Percentiles rank a stretch among this genome's conserved stretches.
phyloP scores from a whole-genome alignment of 2,888 invertebrate genomes.

The Phoronis australis region DNA sequence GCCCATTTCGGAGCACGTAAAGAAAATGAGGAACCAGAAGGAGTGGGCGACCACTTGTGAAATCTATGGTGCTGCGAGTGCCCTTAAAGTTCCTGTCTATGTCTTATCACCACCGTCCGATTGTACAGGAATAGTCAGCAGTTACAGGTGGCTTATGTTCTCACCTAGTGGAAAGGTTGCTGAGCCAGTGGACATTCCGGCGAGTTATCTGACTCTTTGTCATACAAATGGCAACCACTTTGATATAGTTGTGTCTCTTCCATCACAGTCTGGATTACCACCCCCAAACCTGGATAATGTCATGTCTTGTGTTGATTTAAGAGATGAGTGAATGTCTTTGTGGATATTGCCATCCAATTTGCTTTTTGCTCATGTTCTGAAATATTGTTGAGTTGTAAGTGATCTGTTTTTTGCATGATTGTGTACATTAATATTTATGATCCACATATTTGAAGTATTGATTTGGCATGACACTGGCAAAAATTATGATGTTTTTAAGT shows the following conservation, averaged over 20 bases:
- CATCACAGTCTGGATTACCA: constrained; percentile 23
- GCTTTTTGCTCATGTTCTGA: too few species aligned
- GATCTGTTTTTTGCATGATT: too few species aligned
- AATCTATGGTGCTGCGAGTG: constrained; percentile 35
- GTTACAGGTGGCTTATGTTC: constrained; percentile 34
- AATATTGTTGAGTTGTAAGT: too few species aligned
- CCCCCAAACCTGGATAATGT: constrained; percentile 28
- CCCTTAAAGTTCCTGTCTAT: constrained; percentile 30
- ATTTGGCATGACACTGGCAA: too few species aligned
- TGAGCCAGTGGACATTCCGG: constrained; percentile 4
- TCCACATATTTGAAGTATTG: too few species aligned
- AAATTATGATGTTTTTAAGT: too few species aligned
- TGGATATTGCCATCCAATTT: too few species aligned
- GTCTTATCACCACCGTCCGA: constrained; percentile 35
- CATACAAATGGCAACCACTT: constrained; percentile 42
- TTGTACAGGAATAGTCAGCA: constrained; percentile 21
- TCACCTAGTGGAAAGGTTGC: constrained; percentile 20
- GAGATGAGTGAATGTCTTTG: too few species aligned
- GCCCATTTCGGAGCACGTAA: constrained; percentile 23
- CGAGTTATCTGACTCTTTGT: constrained; percentile 33
- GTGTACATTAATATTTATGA: too few species aligned
- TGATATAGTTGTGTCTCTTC: constrained; percentile 26
- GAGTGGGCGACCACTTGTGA: constrained; percentile 38
- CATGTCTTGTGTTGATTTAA: too few species aligned
- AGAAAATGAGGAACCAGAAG: constrained; percentile 22